Conservation (phyloP, 2,797 vertebrate genomes). For the Amphiprion clarkii region DNA sequence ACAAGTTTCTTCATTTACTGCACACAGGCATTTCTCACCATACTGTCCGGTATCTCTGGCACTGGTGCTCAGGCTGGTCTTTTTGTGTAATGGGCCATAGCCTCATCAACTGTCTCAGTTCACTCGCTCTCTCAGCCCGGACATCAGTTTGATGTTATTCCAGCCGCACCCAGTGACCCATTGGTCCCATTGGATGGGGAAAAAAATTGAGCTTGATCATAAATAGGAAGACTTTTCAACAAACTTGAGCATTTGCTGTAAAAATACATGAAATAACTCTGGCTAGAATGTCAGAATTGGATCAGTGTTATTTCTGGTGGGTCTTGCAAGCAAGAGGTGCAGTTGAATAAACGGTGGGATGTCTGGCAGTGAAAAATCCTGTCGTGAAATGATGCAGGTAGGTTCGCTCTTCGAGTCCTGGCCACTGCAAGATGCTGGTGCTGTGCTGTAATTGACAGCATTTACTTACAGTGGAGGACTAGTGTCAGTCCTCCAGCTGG, state of each 20-base stretch:
- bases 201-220: conserved; percentile 51
- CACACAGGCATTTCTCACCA: conserved; percentile 40
- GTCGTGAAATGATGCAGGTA: conserved; percentile 59
- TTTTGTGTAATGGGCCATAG: conserved; percentile 66
- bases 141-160: conserved; percentile 78
- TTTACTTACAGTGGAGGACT: conserved; percentile 18
- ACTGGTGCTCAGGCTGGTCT: conserved; percentile 40
- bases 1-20: conserved; percentile 19
- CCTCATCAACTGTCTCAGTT: conserved; percentile 67
- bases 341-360: conserved; percentile 43
- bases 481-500: conserved; percentile 38
- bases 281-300: conserved; percentile 57
- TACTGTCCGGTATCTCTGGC: conserved; percentile 46
- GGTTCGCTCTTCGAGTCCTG: conserved; percentile 6
- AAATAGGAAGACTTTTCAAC: conserved; percentile 56
- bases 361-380: conserved; percentile 42
- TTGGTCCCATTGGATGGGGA: conserved; percentile 43
- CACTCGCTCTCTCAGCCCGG: conserved; percentile 47
- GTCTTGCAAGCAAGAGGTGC: conserved; percentile 49
- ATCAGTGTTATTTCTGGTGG: conserved; percentile 71
- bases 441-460: conserved; percentile 14
- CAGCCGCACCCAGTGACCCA: conserved; percentile 75
- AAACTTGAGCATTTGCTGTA: conserved; percentile 66
- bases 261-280: conserved; percentile 72
- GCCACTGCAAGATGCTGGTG: conserved; percentile 29